These are phyloP conservation scores for Poeciliopsis paucimaculata DNA, from an alignment of 2,797 vertebrate species.

Conservation along the genomic window DNA sequence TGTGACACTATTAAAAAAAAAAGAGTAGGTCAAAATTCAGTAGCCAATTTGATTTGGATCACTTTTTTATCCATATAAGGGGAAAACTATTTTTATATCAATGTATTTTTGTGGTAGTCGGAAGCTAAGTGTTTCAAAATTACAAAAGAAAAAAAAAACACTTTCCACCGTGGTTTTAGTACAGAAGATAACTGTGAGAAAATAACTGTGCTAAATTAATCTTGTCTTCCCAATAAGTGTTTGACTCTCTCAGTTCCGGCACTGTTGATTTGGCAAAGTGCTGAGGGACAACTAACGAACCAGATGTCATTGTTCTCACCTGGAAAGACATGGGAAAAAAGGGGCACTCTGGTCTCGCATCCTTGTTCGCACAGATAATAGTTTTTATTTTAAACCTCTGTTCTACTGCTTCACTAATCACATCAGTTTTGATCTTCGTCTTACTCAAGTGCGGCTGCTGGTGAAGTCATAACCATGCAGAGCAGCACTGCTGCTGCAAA, in stretches of 20 bases:
- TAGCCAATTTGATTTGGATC: not conserved
- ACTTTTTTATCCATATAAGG: not conserved
- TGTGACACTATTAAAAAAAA: not conserved
- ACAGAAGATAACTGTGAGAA: slow-evolving; percentile 47
- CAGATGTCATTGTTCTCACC: slow-evolving; percentile 45
- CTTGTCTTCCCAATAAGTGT: slow-evolving; percentile 56
- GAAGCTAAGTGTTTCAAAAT: not conserved
- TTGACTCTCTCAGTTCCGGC: slow-evolving; percentile 49
- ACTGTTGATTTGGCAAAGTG: slow-evolving; percentile 59
- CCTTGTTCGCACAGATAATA: slow-evolving; percentile 65
- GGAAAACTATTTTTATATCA: not conserved
- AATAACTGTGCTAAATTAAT: slow-evolving; percentile 67
- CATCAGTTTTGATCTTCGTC: slow-evolving; percentile 55
- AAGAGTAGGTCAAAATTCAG: not conserved
- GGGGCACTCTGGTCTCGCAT: slow-evolving; percentile 50
- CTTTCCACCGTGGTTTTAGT: slow-evolving; percentile 30
- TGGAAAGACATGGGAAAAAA: slow-evolving; percentile 33
- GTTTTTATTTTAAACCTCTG: slow-evolving; percentile 39
- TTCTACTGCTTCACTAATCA: slow-evolving; percentile 57
- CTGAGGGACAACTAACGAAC: slow-evolving; percentile 58
- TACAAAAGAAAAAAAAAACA: not conserved
- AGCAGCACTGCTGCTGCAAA: slow-evolving; percentile 16
- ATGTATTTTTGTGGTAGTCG: not conserved
- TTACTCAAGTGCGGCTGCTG: slow-evolving; percentile 45
- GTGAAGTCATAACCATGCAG: slow-evolving; percentile 35